These are phyloP conservation scores for Himalopsyche tibetana DNA, from an alignment of 2,888 invertebrate genomes.

Conservation along the genomic window DNA sequence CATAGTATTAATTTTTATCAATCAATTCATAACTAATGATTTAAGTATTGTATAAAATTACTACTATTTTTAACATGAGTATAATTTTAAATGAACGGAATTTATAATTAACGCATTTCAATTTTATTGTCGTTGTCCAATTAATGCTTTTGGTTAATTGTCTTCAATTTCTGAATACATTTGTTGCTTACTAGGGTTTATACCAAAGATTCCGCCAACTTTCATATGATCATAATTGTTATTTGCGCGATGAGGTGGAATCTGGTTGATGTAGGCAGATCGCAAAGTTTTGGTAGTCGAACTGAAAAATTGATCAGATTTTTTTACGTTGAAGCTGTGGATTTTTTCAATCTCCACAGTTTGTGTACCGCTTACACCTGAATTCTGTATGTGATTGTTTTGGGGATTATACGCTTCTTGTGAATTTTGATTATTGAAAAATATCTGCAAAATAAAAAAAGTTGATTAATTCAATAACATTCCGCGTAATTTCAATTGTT, in stretches of 20 bases:
- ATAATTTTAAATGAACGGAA: too few relatives aligned
- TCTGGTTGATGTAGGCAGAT: neutral
- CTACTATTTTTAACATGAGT: too few relatives aligned
- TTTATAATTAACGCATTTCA: too few relatives aligned
- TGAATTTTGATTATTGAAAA: neutral
- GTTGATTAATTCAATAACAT: too few relatives aligned
- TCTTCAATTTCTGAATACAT: neutral
- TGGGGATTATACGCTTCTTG: neutral
- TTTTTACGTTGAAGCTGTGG: neutral
- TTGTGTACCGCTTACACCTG: neutral
- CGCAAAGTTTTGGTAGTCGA: neutral
- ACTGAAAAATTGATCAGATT: neutral
- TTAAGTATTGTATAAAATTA: too few relatives aligned
- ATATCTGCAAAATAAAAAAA: neutral
- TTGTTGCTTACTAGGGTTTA: neutral
- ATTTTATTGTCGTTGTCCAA: too few relatives aligned
- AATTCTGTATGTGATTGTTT: constrained; percentile 12
- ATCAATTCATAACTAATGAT: too few relatives aligned
- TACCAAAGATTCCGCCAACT: neutral
- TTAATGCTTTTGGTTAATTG: neutral
- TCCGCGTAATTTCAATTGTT: too few relatives aligned
- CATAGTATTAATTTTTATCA: too few relatives aligned
- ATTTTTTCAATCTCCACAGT: neutral
- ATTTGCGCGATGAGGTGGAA: neutral
- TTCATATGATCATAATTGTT: neutral